Base-by-base conservation (phyloP, 2,888 invertebrate species). In the Cabera pusaria region DNA sequence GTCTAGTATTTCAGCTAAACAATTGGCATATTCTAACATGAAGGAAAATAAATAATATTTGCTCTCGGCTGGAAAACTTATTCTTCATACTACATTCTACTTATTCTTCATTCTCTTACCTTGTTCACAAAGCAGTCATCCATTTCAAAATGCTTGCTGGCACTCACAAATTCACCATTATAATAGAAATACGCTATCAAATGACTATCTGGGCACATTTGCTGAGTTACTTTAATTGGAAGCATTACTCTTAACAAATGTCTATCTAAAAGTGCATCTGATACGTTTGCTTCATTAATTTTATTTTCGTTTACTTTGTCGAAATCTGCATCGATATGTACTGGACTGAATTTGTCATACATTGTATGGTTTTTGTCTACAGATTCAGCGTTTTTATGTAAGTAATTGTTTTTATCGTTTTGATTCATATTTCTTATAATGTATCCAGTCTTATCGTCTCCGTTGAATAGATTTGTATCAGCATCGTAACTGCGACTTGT, bases 111-210 rank as follows among this genome's bases (percentile, higher is more conserved):
- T n/a, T n/a, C n/a, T n/a, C 57, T 56, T 59, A 92, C 92, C 84
- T 91, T 88, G 61, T 92, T 91, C 5, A 70, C 78, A 56, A 92
- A 91, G 59, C 92, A 92, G 16, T 90, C 88, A 2, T 90, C 82
- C 55, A 92, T 83, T 7, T 85, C 78, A 37, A 92, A 84, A 56
- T 83, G 78, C 41, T 90, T 84, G 49, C 81, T 87, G 2, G 91
- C 90, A 21, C 91, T 91, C 5, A 92, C 82, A 1, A 91, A 69
- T 52, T 92, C 91, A 0, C 90, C 89, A 20, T 90, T 86, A 8
- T 84, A 70, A 37, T 90, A 80, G 59, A 91, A 91, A 49, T 90
- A 92, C 0, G 92, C 90, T 0, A 92, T 72, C 37, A 90, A 44
- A 44, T 89, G 80, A 24, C 88, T 89, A 6, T 85, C 80, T 0